Conservation (phyloP, 2,113 vertebrate genomes). For the Diglossa brunneiventris region DNA sequence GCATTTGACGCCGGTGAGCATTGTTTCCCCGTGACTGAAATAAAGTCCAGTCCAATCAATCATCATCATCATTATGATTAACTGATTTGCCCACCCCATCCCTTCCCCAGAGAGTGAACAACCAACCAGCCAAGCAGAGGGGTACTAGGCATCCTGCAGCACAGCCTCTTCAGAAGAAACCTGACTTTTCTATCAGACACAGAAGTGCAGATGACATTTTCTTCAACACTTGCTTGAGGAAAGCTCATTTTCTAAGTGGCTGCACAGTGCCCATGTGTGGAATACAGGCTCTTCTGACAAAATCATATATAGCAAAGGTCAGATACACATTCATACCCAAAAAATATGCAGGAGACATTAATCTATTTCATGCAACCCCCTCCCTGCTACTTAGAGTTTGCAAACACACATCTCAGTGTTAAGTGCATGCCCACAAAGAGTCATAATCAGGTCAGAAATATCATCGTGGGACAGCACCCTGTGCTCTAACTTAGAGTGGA, state of each 20-base stretch:
- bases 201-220: background rate
- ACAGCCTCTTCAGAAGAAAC: background rate
- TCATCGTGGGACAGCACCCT: fast-evolving
- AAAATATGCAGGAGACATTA: background rate
- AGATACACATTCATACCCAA: background rate
- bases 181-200: background rate
- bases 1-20: background rate
- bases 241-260: background rate
- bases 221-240: background rate
- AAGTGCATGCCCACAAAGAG: background rate
- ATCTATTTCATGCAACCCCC: background rate
- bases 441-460: background rate
- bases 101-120: background rate
- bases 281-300: background rate
- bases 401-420: background rate
- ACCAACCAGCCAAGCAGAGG: background rate
- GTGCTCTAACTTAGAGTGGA: background rate
- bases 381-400: background rate
- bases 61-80: background rate
- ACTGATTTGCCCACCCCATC: background rate
- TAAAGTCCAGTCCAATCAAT: background rate
- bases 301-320: background rate
- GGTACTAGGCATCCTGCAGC: background rate
- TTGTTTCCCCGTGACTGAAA: background rate
- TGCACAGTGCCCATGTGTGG: background rate